A percentile compares a stretch with the other conserved stretches of the same genome.
These are phyloP conservation scores for Falco berigora DNA, from an alignment of 2,797 vertebrate species.

Conservation along the genomic window DNA sequence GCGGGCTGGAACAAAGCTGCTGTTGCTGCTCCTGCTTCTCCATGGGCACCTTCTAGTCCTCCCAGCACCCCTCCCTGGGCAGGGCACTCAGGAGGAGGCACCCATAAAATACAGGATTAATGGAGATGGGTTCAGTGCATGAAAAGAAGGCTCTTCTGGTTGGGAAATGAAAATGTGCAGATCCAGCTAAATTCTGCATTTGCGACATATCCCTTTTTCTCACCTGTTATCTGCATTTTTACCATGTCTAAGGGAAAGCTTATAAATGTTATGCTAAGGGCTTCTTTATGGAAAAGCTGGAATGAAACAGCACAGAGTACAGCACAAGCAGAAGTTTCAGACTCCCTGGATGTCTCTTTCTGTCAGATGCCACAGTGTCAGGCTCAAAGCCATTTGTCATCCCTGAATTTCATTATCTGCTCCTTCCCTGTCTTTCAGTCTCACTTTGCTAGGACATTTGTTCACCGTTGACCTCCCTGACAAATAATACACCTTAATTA, in stretches of 20 bases:
- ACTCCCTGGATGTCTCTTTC: conserved; percentile 84
- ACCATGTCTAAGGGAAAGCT: background rate
- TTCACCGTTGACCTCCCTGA: conserved; percentile 97
- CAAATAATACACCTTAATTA: conserved; percentile 99
- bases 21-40: background rate
- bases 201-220: background rate
- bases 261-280: background rate
- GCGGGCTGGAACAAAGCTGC: background rate
- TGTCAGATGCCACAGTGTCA: conserved; percentile 94
- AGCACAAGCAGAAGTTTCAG: conserved; percentile 74
- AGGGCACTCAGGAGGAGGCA: background rate
- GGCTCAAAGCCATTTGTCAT: conserved; percentile 97
- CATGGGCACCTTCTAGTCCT: background rate
- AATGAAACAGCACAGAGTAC: conserved; percentile 47
- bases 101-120: background rate
- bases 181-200: background rate
- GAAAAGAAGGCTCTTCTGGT: background rate
- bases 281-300: conserved; percentile 40
- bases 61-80: background rate
- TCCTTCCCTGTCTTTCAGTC: conserved; percentile 86
- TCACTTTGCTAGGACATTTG: conserved; percentile 89
- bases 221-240: background rate
- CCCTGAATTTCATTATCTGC: conserved; percentile 96
- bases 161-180: background rate
- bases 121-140: background rate